Evolutionary conservation across 2,888 invertebrate species (phyloP).

Genomic region (Ectobius pallidus): DNA sequence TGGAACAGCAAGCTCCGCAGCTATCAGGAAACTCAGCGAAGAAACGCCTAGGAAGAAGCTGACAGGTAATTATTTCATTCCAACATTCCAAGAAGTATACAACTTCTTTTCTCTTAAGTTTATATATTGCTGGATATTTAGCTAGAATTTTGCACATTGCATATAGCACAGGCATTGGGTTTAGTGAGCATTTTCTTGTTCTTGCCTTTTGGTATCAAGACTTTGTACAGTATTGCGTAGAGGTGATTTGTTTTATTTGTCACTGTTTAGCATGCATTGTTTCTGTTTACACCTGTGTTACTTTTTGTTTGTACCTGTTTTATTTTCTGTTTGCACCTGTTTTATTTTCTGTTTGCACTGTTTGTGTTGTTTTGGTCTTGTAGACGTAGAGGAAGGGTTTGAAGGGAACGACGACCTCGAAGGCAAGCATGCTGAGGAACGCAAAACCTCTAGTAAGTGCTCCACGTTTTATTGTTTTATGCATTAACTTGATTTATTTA

Average conservation of each 20-base stretch:
- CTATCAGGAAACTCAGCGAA: constrained; percentile 45
- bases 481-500: no score
- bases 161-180: no score
- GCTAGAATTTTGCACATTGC: no score
- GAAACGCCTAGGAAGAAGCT: constrained; percentile 47
- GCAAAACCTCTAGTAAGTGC: constrained; percentile 39
- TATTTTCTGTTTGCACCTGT: neutral
- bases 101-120: no score
- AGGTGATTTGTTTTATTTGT: no score
- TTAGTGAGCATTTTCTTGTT: no score
- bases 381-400: constrained; percentile 24
- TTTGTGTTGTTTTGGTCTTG: constrained; percentile 28
- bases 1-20: constrained; percentile 45
- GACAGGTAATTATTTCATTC: constrained; percentile 47
- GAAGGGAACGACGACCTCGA: constrained; percentile 15
- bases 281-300: no score
- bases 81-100: neutral
- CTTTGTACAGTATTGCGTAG: no score
- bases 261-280: no score
- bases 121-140: no score
- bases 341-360: constrained; percentile 4
- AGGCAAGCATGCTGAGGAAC: constrained; percentile 23
- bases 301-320: neutral
- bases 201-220: no score
- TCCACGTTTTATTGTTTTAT: neutral